These are phyloP conservation scores for Chaetophractus vellerosus DNA, from an alignment of 2,797 vertebrate species.

Conservation along the genomic window DNA sequence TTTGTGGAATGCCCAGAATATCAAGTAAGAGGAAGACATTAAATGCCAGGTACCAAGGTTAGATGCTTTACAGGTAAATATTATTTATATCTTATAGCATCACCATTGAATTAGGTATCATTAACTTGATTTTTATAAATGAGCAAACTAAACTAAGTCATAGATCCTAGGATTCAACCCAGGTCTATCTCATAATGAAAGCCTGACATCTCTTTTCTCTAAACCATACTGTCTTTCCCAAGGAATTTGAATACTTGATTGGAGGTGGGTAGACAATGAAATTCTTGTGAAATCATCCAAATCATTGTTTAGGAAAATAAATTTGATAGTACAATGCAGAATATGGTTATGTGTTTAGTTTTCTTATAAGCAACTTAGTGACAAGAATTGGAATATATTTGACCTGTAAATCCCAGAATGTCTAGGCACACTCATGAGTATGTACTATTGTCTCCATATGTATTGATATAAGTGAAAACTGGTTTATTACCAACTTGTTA, in stretches of 20 bases:
- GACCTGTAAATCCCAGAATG: neutral
- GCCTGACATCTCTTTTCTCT: slow-evolving; percentile 2
- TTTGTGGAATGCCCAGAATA: slow-evolving; percentile 14
- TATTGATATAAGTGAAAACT: slow-evolving; percentile 46
- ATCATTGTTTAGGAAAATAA: slow-evolving; percentile 26
- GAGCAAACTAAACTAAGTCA: slow-evolving; percentile 4
- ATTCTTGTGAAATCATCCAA: slow-evolving; percentile 29
- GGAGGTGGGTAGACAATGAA: neutral
- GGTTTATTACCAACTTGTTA: slow-evolving; percentile 56
- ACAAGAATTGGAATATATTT: neutral
- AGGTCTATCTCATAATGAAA: slow-evolving; percentile 15
- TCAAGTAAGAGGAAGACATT: neutral
- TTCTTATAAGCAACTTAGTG: slow-evolving; percentile 46
- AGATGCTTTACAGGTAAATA: neutral
- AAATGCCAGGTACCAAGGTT: neutral
- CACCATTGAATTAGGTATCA: neutral
- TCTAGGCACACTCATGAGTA: neutral
- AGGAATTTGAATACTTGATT: neutral
- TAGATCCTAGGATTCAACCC: slow-evolving; percentile 2
- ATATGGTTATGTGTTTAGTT: slow-evolving; percentile 36
- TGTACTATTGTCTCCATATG: neutral
- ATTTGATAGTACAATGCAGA: slow-evolving; percentile 2
- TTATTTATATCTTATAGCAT: slow-evolving; percentile 52
- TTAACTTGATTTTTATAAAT: slow-evolving; percentile 30
- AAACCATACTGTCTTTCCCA: slow-evolving; percentile 1